Percentiles rank a stretch among this genome's conserved stretches.
phyloP scores from a whole-genome alignment of 2,113 vertebrate species.

The Tursiops truncatus region DNA sequence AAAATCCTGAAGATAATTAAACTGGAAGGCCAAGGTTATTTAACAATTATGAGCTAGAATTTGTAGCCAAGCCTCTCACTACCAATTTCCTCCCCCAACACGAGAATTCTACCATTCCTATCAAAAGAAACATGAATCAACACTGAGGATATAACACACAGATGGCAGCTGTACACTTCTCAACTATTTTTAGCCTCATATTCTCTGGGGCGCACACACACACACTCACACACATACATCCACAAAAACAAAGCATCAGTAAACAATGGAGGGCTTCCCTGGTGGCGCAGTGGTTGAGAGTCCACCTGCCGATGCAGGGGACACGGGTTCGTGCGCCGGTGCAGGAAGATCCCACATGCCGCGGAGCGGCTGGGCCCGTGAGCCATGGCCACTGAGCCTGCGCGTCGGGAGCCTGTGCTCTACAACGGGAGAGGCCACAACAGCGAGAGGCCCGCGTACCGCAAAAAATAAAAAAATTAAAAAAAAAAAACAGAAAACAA shows the following conservation, averaged over 20 bases:
- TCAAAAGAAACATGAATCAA: neutral
- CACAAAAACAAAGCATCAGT: neutral
- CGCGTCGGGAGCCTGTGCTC: no score
- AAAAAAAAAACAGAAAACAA: neutral
- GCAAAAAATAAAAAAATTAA: no score
- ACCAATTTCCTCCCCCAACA: neutral
- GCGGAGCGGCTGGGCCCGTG: no score
- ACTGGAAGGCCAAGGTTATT: slow-evolving; percentile 37
- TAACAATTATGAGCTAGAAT: neutral
- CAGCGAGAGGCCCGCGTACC: no score
- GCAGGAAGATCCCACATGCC: no score
- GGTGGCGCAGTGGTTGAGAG: no score
- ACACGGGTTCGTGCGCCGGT: no score
- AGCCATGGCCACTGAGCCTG: no score
- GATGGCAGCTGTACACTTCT: neutral
- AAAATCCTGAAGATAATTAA: slow-evolving; percentile 49
- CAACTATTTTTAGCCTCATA: neutral
- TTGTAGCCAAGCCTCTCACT: neutral
- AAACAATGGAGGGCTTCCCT: neutral
- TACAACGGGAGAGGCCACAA: no score
- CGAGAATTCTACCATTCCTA: neutral
- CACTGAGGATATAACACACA: neutral
- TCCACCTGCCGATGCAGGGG: no score
- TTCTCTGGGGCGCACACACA: neutral
- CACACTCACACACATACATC: neutral